These are phyloP conservation scores for Sturnus vulgaris DNA, from an alignment of 2,113 vertebrate genomes.

Conservation along the genomic window DNA sequence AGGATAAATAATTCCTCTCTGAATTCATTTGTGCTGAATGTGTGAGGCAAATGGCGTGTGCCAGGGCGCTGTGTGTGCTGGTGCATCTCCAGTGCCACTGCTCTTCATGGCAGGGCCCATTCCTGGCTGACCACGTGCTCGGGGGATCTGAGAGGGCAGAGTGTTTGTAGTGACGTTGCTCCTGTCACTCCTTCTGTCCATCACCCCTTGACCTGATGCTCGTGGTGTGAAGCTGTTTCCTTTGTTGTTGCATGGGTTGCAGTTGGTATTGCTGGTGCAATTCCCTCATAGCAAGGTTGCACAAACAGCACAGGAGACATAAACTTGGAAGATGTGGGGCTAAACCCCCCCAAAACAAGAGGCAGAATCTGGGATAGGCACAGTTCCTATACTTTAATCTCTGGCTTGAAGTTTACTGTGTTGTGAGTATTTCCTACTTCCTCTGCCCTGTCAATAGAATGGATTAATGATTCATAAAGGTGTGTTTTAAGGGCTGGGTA, in stretches of 20 bases:
- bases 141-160: not conserved
- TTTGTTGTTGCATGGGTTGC: not conserved
- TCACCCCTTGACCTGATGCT: not conserved
- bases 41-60: not conserved
- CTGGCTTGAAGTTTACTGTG: not conserved
- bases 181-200: not conserved
- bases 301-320: not conserved
- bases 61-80: not conserved
- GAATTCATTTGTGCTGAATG: not conserved
- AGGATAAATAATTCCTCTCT: not conserved
- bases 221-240: fast-evolving
- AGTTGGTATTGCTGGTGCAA: not conserved
- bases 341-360: not conserved
- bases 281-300: not conserved
- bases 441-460: not conserved
- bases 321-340: not conserved
- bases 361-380: not conserved
- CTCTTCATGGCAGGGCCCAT: not conserved
- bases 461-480: constrained; percentile 25
- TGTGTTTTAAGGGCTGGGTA: not conserved
- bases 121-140: fast-evolving
- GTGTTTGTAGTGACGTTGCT: not conserved
- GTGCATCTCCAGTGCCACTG: not conserved
- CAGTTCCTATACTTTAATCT: not conserved
- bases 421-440: not conserved